Evolutionary conservation across 2,888 invertebrate species (phyloP).

Genomic region (Hemithea aestivaria): DNA sequence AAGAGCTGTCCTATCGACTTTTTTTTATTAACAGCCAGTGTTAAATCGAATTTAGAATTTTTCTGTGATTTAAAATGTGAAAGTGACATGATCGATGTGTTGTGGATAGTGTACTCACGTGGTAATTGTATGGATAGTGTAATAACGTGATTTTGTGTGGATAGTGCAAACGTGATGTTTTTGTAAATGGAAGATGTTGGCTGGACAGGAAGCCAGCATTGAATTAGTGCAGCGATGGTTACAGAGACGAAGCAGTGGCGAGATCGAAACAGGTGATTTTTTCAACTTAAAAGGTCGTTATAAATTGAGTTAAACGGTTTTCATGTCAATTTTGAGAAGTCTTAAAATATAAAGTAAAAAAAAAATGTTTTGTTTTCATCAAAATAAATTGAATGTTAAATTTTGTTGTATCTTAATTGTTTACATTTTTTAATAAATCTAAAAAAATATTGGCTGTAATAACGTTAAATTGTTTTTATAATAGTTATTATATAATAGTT

Average conservation of each 20-base stretch:
- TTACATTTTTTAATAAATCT: too few species aligned
- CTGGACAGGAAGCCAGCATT: conserved; percentile 70
- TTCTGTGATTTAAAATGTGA: conserved; percentile 15
- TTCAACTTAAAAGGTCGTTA: not conserved
- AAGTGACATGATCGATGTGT: conserved; percentile 22
- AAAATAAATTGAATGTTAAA: too few species aligned
- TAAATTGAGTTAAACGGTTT: too few species aligned
- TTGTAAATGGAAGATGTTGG: conserved; percentile 66
- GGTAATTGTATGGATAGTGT: conserved; percentile 23
- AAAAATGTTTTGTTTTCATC: too few species aligned
- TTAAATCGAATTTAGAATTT: conserved; percentile 14
- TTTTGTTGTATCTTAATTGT: too few species aligned
- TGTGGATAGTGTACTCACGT: conserved; percentile 18
- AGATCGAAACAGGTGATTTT: conserved; percentile 55
- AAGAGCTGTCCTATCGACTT: conserved; percentile 49
- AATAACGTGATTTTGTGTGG: too few species aligned
- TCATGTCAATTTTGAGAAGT: too few species aligned
- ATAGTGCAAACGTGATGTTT: too few species aligned
- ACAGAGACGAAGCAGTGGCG: conserved; percentile 59
- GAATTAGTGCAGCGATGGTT: conserved; percentile 72
- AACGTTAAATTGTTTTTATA: too few species aligned
- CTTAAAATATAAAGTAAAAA: too few species aligned
- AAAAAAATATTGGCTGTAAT: too few species aligned
- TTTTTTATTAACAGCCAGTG: conserved; percentile 33
- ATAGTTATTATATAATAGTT: too few species aligned